Percentiles rank a stretch among this genome's conserved stretches.
Evolutionary conservation across 2,888 invertebrate genomes (phyloP).

Genomic region (Latheticus oryzae): DNA sequence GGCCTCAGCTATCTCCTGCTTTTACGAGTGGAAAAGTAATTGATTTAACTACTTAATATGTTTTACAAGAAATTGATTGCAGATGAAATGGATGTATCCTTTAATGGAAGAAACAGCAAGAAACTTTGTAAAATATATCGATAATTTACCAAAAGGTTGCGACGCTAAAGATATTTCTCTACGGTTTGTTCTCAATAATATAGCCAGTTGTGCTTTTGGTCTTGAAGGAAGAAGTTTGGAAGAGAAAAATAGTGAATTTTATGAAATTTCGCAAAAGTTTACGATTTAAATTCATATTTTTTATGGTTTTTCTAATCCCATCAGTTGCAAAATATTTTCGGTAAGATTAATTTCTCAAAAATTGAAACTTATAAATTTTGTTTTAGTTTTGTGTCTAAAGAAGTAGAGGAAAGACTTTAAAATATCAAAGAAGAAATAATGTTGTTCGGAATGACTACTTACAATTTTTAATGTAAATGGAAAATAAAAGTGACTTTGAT

Average conservation of each 20-base stretch:
- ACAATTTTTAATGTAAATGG: slow-evolving; percentile 62
- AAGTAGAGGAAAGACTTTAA: slow-evolving; percentile 57
- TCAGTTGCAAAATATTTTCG: slow-evolving; percentile 1
- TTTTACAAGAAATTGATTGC: slow-evolving; percentile 5
- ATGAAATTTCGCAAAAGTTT: slow-evolving; percentile 49
- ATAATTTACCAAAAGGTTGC: slow-evolving; percentile 52
- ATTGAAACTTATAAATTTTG: not conserved
- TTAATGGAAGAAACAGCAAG: slow-evolving; percentile 65
- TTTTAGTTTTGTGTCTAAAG: slow-evolving; percentile 10
- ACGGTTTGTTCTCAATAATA: slow-evolving; percentile 61
- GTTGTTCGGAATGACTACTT: slow-evolving; percentile 65
- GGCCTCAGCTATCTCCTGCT: slow-evolving; percentile 67
- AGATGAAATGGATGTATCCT: slow-evolving; percentile 63
- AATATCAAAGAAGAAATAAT: slow-evolving; percentile 60
- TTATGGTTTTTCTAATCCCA: slow-evolving; percentile 38
- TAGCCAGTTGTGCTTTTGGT: slow-evolving; percentile 66
- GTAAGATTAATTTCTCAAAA: not conserved
- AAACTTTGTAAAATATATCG: slow-evolving; percentile 63
- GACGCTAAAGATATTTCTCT: slow-evolving; percentile 62
- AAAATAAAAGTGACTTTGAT: too few species aligned
- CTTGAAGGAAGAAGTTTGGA: slow-evolving; percentile 63
- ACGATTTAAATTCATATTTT: slow-evolving; percentile 2
- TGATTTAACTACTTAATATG: too few species aligned
- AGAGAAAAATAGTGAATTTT: slow-evolving; percentile 51
- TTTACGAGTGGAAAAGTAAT: slow-evolving; percentile 67